Base-by-base conservation (phyloP, 2,113 vertebrate genomes). In the Proterorhinus semilunaris region DNA sequence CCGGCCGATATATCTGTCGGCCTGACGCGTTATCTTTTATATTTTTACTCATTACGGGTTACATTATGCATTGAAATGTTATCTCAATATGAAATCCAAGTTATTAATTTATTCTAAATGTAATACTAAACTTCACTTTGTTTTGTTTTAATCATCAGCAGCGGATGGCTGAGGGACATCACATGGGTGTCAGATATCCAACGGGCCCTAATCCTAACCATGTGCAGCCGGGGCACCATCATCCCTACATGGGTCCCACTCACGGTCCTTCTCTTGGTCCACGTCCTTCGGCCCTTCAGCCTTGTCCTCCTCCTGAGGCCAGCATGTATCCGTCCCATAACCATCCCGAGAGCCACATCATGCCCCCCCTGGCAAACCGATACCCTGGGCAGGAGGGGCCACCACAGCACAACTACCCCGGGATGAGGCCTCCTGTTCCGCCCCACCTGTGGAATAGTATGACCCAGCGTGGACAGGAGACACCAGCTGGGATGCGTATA, bases 361-460 rank as follows among this genome's bases (percentile, higher is more conserved):
- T 89, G 59, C 86, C 86, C 67, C 79, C 90, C 0, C 65, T 89
- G 71, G 81, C 78, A 6, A 91, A 89, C 81, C 68, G 76, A 46
- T 92, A 94, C 5, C 79, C 94, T 0, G 86, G 94, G 43, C 93
- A 93, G 4, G 90, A 90, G 0, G 91, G 93, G 0, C 87, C 93
- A 15, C 86, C 90, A 82, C 94, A 88, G 68, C 88, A 90, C 72
- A 87, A 72, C 78, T 96, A 95, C 79, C 89, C 89, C 4, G 89
- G 92, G 8, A 91, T 95, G 81, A 94, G 95, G 65, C 93, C 94
- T 69, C 89, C 94, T 73, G 93, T 92, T 0, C 89, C 93, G 0
- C 84, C 92, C 0, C 87, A 91, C 11, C 83, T 95, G 79, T 98
- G 96, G 96, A 93, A 95, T 0, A 92, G 93, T 72, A 92, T 92